Evolutionary conservation across 2,113 vertebrate species (phyloP).

Genomic region (Pteropus alecto): DNA sequence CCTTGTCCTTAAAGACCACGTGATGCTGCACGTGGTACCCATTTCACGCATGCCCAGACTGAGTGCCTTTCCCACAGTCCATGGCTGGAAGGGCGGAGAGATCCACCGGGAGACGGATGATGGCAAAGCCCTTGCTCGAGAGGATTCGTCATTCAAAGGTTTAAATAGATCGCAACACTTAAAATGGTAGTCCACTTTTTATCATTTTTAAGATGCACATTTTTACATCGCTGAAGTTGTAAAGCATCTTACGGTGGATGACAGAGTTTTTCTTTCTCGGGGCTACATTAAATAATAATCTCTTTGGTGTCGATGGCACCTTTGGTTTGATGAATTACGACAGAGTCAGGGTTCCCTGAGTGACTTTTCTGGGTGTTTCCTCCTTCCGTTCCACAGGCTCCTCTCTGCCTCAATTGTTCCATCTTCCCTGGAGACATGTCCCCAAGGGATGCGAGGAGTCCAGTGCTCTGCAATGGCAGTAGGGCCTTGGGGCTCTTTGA

Average conservation of each 20-base stretch:
- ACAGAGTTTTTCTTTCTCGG: not conserved
- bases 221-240: not conserved
- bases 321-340: not conserved
- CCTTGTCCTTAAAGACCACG: not conserved
- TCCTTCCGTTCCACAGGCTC: not conserved
- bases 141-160: not conserved
- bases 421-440: not conserved
- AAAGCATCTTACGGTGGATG: not conserved
- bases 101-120: too few relatives aligned
- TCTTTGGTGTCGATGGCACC: not conserved
- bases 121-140: not conserved
- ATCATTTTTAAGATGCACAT: not conserved
- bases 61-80: not conserved
- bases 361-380: not conserved
- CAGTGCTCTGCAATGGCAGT: slow-evolving; percentile 80
- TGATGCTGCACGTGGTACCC: not conserved
- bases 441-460: not conserved
- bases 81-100: not conserved
- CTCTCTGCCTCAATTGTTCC: slow-evolving; percentile 49
- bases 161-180: not conserved
- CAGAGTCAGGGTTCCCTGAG: not conserved
- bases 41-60: not conserved
- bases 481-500: not conserved
- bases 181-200: not conserved
- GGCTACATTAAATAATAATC: not conserved